These are phyloP conservation scores for Corbicula japonica DNA, from an alignment of 2,888 invertebrate genomes.

Conservation along the genomic window DNA sequence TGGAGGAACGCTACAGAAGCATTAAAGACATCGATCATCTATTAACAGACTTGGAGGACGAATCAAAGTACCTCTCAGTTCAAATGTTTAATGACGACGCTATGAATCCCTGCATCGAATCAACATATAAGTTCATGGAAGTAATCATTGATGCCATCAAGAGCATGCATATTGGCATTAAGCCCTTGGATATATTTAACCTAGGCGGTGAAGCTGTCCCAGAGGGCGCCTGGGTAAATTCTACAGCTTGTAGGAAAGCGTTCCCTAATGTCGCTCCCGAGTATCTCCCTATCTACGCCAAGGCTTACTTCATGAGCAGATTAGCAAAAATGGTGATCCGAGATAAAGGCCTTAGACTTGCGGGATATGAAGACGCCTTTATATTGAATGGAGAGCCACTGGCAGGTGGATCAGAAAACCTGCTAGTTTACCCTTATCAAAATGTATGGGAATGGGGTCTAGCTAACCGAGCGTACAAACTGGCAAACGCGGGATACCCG, in stretches of 20 bases:
- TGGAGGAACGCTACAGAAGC: slow-evolving; percentile 73
- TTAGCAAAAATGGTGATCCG: slow-evolving; percentile 67
- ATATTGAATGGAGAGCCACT: slow-evolving; percentile 59
- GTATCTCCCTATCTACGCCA: slow-evolving; percentile 58
- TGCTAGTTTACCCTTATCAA: slow-evolving; percentile 70
- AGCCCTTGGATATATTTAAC: slow-evolving; percentile 77
- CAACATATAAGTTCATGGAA: slow-evolving; percentile 80
- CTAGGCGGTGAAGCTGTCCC: slow-evolving; percentile 83
- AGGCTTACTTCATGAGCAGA: slow-evolving; percentile 69
- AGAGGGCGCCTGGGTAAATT: slow-evolving; percentile 78
- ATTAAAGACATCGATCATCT: slow-evolving; percentile 67
- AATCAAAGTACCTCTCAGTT: slow-evolving; percentile 72
- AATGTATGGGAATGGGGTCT: slow-evolving; percentile 82
- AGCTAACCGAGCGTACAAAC: slow-evolving; percentile 75
- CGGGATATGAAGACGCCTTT: slow-evolving; percentile 70
- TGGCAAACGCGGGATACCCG: slow-evolving; percentile 82
- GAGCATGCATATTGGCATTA: slow-evolving; percentile 68
- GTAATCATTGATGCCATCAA: slow-evolving; percentile 75
- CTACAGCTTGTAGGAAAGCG: slow-evolving; percentile 74
- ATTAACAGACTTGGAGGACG: slow-evolving; percentile 66
- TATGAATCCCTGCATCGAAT: slow-evolving; percentile 83
- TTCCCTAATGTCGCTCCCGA: slow-evolving; percentile 53
- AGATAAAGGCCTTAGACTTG: slow-evolving; percentile 60
- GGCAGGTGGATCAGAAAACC: slow-evolving; percentile 58
- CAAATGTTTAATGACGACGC: slow-evolving; percentile 82